Percentiles rank a stretch among this genome's conserved stretches.
These are phyloP conservation scores for Colaptes auratus DNA, from an alignment of 2,113 vertebrate species.

Conservation along the genomic window DNA sequence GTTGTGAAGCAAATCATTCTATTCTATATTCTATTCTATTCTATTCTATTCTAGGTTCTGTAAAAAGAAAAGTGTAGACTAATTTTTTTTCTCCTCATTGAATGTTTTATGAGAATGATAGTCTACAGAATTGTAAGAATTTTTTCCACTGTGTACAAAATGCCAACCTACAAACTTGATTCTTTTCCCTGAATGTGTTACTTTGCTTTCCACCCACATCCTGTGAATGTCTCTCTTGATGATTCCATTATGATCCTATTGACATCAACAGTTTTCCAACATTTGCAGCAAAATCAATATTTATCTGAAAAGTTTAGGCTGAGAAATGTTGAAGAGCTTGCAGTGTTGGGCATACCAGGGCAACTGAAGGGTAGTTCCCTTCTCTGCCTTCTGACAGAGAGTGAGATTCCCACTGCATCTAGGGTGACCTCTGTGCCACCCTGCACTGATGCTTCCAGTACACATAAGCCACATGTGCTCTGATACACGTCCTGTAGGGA, in stretches of 20 bases:
- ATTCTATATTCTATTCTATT: too few species aligned
- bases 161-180: background rate
- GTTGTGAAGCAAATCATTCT: background rate
- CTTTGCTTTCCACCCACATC: background rate
- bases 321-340: background rate
- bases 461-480: background rate
- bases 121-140: background rate
- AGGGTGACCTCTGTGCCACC: background rate
- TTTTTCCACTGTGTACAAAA: background rate
- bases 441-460: background rate
- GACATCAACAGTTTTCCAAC: background rate
- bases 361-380: background rate
- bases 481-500: accelerated
- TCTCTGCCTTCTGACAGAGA: background rate
- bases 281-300: background rate
- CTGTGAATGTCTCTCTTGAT: background rate
- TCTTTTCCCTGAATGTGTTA: background rate
- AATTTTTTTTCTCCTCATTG: background rate
- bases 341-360: background rate
- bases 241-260: background rate
- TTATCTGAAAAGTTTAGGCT: background rate
- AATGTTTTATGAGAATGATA: background rate
- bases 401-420: background rate
- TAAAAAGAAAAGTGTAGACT: background rate
- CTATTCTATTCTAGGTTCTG: too few species aligned